phyloP scores from a whole-genome alignment of 2,797 vertebrate genomes.

The Takifugu rubripes region DNA sequence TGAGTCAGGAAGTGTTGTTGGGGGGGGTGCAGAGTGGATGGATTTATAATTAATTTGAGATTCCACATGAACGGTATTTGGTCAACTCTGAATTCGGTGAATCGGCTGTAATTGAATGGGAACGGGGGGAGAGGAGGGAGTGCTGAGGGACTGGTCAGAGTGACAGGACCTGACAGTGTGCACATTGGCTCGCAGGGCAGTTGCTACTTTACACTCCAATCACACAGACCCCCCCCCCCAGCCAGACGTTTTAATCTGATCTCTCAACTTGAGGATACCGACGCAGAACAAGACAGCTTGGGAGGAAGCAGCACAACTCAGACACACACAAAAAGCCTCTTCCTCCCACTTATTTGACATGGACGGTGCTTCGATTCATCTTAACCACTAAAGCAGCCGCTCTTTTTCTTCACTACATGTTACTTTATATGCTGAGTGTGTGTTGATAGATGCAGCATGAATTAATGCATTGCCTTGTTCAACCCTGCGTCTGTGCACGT shows the following conservation, averaged over 20 bases:
- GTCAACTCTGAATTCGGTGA: slow-evolving; percentile 26
- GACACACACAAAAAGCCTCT: slow-evolving; percentile 16
- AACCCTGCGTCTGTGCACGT: slow-evolving; percentile 11
- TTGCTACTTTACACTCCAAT: slow-evolving; percentile 73
- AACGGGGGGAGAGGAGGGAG: slow-evolving; percentile 15
- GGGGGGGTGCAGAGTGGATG: no score
- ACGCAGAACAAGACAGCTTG: slow-evolving; percentile 32
- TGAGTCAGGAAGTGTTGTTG: no score
- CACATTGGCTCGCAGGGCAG: slow-evolving; percentile 66
- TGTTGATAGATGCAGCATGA: slow-evolving; percentile 23
- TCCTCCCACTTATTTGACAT: slow-evolving; percentile 32
- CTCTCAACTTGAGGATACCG: slow-evolving; percentile 40
- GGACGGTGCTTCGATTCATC: slow-evolving; percentile 55
- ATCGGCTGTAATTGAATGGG: slow-evolving; percentile 9
- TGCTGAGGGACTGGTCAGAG: slow-evolving; percentile 58
- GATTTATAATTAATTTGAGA: no score
- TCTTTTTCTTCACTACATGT: slow-evolving; percentile 46
- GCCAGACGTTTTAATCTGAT: slow-evolving; percentile 72
- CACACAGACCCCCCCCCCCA: slow-evolving; percentile 62
- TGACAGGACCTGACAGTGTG: slow-evolving; percentile 72
- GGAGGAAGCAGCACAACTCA: slow-evolving; percentile 6
- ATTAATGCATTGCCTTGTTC: slow-evolving; percentile 14
- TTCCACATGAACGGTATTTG: no score
- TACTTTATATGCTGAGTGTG: slow-evolving; percentile 29
- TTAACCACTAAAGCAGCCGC: slow-evolving; percentile 46